Evolutionary conservation across 2,113 vertebrate genomes (phyloP), one percentile per base, ranked within the genome.

Genomic region (Lepisosteus osseus): DNA sequence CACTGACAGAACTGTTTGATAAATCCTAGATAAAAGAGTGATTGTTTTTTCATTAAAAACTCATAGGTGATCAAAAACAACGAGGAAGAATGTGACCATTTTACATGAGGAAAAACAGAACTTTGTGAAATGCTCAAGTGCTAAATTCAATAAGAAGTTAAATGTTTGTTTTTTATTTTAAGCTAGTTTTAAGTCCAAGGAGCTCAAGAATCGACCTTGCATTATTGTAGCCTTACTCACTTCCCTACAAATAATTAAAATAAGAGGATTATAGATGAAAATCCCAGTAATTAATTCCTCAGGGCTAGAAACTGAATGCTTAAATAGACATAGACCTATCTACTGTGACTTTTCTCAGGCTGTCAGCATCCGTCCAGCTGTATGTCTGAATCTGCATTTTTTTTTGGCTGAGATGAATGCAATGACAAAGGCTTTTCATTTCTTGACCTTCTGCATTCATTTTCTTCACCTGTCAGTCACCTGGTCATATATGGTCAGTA

Each of bases 261-360:
- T n/a, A 65, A 65, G 79, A 70, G 67, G 67, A 69, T 87, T 89
- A 88, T 80, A 73, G 78, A 72, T 68, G 51, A 77, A 80, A 87
- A 84, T 83, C 81, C 70, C 72, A 77, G 73, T 90, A 87, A 90
- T 89, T 86, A 79, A 82, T 73, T 82, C 88, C 86, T 75, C 74
- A 80, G 88, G 88, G 87, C 68, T 69, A 80, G 71, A 74, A 79
- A 79, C 77, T 83, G 77, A 78, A 66, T 11, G 40, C 3, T 72
- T 68, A 78, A 73, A 71, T 77, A 70, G 74, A 68, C 73, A 78
- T 78, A 29, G 29, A 29, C 77, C 40, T 5, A 40, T 17, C 44
- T 51, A n/a, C 15, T 15, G 7, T 15, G 47, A 51, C 3, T n/a
- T 67, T 67, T 3, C 44, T 54, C 1, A 40, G 17, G 17, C 14